Conservation (phyloP, 2,113 vertebrate species). For the Ochotona princeps region DNA sequence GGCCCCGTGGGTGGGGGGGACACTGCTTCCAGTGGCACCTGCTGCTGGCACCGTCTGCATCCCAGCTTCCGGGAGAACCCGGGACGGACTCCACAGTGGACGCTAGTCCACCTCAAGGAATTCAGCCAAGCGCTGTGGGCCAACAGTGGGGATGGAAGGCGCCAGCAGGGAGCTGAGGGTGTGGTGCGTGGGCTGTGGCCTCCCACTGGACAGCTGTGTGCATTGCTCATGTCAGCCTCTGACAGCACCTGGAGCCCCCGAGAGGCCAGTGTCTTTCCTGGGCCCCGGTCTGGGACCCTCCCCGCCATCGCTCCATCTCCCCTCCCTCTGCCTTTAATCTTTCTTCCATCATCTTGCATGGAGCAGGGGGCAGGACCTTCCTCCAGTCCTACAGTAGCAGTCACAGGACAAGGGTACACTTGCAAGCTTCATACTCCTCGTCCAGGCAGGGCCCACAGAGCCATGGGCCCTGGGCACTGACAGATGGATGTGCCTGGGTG, state of each 20-base stretch:
- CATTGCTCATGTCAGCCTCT: too few species aligned
- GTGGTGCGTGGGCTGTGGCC: too few species aligned
- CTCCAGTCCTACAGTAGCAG: background rate
- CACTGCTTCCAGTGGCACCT: background rate
- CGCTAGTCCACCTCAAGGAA: background rate
- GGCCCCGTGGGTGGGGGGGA: background rate
- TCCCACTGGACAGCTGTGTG: too few species aligned
- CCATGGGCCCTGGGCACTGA: accelerated
- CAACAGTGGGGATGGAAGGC: too few species aligned
- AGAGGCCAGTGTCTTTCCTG: too few species aligned
- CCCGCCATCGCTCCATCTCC: accelerated
- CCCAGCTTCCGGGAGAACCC: background rate
- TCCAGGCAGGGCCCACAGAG: accelerated
- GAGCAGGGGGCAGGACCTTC: background rate
- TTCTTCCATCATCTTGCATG: background rate
- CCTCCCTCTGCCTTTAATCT: background rate
- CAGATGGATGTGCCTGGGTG: accelerated
- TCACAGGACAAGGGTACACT: accelerated
- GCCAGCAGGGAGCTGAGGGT: too few species aligned
- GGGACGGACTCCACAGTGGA: background rate
- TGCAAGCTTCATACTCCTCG: accelerated
- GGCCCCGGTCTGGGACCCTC: too few species aligned
- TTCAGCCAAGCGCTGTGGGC: too few species aligned
- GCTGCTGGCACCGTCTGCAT: background rate
- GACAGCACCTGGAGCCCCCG: background rate